Evolutionary conservation across 1,140 invertebrate species (phyloP), one percentile per base, ranked within the genome.

Genomic region (Antheraea pernyi): DNA sequence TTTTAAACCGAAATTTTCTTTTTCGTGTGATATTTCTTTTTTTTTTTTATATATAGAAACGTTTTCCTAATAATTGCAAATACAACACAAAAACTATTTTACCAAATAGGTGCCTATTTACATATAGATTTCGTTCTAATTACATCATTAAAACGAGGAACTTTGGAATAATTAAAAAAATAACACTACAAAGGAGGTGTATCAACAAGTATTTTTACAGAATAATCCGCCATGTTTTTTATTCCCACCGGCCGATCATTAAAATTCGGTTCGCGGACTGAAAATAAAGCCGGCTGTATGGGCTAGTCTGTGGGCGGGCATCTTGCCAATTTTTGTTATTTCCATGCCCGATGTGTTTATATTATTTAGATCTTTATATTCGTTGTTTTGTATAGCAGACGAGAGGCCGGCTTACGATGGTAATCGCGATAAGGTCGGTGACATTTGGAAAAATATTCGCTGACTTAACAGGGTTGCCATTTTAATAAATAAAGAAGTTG

Each of bases 211-310:
- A 13, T 53, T 16, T 53, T 53, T 53, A 16, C 1, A 13, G 46
- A 10, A 13, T 0, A 53, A 53, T 42, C 11, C 36, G 22, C 22
- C 11, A 58, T 18, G 19, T 66, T 58, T 58, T 58, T 66, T 66
- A 13, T 22, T 30, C 8, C 7, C 48, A 53, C 18, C 30, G 22
- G 22, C 22, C 4, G 22, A 79, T 81, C 80, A 89, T 89, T 89
- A 83, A 88, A 84, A 89, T 85, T 78, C 87, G 79, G 79, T 83
- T 78, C 79, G 69, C 73, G 81, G 82, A 72, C 65, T 62, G 60
- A 78, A 78, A 81, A 83, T 83, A 83, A 83, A 84, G 70, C 73
- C 71, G 68, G 22, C 70, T 71, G 79, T 79, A 80, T 79, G 74
- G 72, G 72, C 11, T 67, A 70, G 71, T 72, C 59, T 79, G 46